These are phyloP conservation scores for Odocoileus hemionus DNA, from an alignment of 2,113 vertebrate species.

Conservation along the genomic window DNA sequence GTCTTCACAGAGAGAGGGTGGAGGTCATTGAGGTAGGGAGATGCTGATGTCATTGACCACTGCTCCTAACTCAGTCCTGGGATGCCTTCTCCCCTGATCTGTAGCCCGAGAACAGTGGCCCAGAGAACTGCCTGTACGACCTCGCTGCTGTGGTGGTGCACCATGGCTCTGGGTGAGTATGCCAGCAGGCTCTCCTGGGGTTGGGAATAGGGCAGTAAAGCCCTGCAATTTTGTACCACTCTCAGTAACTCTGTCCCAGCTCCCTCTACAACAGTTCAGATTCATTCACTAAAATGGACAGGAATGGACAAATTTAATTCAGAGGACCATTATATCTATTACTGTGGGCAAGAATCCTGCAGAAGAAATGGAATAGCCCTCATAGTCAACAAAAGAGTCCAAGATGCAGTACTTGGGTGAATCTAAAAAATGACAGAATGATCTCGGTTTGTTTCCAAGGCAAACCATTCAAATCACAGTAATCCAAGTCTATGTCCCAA, in stretches of 20 bases:
- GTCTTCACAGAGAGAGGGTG: neutral
- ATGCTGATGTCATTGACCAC: neutral
- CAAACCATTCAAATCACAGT: neutral
- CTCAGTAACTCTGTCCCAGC: neutral
- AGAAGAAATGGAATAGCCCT: neutral
- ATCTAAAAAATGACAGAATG: neutral
- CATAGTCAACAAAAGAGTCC: neutral
- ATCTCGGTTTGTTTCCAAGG: neutral
- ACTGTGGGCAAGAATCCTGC: neutral
- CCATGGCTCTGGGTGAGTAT: slow-evolving; percentile 97
- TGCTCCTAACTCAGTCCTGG: neutral
- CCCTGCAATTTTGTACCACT: neutral
- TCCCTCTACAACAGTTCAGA: neutral
- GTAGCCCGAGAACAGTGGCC: slow-evolving; percentile 91
- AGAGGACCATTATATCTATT: neutral
- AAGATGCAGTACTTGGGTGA: neutral
- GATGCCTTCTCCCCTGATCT: slow-evolving; percentile 27
- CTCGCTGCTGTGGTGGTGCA: slow-evolving; percentile 96
- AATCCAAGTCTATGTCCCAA: neutral
- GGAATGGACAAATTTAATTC: neutral
- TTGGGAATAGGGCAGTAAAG: neutral
- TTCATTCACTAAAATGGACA: neutral
- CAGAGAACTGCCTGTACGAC: slow-evolving; percentile 92
- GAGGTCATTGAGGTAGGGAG: neutral
- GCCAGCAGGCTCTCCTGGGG: neutral